Base-by-base conservation (phyloP, 1,140 invertebrate species). In the Drosophila pandora region DNA sequence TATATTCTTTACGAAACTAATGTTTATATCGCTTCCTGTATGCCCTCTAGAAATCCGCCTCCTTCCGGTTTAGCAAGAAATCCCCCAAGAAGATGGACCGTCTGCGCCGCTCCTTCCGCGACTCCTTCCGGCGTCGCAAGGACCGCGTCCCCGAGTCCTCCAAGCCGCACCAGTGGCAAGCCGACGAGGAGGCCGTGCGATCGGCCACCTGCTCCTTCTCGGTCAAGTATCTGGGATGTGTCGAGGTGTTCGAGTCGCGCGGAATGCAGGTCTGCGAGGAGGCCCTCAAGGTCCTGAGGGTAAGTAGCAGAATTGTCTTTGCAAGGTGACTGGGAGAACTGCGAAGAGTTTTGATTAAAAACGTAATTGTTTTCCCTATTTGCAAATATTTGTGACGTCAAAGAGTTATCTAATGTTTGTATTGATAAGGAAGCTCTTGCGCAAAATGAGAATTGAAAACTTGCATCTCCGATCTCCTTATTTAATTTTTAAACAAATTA, bases 191-290 rank as follows among this genome's bases (percentile, higher is more conserved):
- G 45, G 97, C 97, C 50, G 99, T 99, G 2, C 93, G 98, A 39
- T 96, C 96, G 13, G 98, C 98, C 79, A 99, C 97, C 23, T 99
- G 99, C 93, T 96, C 95, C 88, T 99, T 99, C 93, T 95, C 97
- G 81, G 99, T 99, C 69, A 98, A 99, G 95, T 99, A 99, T 94
- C 93, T 99, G 83, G 99, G 99, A 71, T 99, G 98, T 93, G 97
- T 99, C 1, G 99, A 99, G 93, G 99, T 99, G 2, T 99, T 98
- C 92, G 99, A 99, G 93, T 99, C 98, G 0, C 94, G 99, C 87
- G 99, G 99, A 17, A 99, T 99, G 98, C 97, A 99, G 93, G 97
- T 99, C 37, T 99, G 99, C 93, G 99, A 99, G 93, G 98, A 99
- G 92, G 99, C 99, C 21, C 94, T 99, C 37, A 99, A 99, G 94